Evolutionary conservation across 2,888 invertebrate species (phyloP), one percentile per base, ranked within the genome.

Genomic region (Mimumesa dahlbomi): DNA sequence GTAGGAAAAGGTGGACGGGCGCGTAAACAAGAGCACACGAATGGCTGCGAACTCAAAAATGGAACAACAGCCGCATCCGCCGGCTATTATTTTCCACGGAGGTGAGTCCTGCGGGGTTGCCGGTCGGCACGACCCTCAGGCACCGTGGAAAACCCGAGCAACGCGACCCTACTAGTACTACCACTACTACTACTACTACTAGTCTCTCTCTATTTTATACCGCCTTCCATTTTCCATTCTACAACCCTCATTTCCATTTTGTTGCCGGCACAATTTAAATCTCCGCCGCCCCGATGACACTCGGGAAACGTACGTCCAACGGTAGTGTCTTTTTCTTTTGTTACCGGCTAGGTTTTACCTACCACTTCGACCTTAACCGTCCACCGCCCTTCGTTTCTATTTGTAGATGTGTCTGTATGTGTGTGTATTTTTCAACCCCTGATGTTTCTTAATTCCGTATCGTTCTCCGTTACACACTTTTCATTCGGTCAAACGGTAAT

Each of bases 211-310:
- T 75, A 80, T 84, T 83, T 84, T 82, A 79, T 73, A 66, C 77
- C 76, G 77, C 75, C 79, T 83, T 83, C 82, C 82, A 81, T 84
- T 84, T 80, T 81, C 82, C 84, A 84, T 83, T 83, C 82, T 77
- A 76, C 78, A 73, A 72, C 69, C 76, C 83, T 84, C 83, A 84
- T 84, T 83, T 84, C 82, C 81, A 83, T 84, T 83, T 84, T 77
- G 77, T 78, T 73, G 72, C 72, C 65, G 63, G 73, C 74, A 79
- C 82, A 77, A 76, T 75, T 82, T 81, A 82, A 82, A 81, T 81
- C 78, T 82, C 70, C 58, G 72, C 67, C 64, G 63, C 50, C 59
- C 77, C 79, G 77, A 82, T 81, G 79, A 82, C 81, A 79, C 74
- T 70, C 79, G 70, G 65, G 62, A 68, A 76, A 76, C 76, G 73